Percentiles rank a stretch among this genome's conserved stretches.
These are phyloP conservation scores for Aegypius monachus DNA, from an alignment of 2,113 vertebrate genomes.

Conservation along the genomic window DNA sequence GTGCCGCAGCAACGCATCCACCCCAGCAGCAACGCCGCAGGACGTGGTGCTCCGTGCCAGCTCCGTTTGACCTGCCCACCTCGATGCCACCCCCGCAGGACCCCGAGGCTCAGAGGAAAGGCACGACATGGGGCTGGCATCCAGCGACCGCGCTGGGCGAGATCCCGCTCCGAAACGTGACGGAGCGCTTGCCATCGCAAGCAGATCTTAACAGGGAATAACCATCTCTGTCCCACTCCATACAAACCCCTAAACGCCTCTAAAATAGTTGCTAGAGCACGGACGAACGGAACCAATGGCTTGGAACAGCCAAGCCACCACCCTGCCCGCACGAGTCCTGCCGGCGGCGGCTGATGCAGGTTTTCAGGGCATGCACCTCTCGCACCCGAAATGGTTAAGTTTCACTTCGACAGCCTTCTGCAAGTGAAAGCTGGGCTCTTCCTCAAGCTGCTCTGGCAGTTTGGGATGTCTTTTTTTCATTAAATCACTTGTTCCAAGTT, in stretches of 20 bases:
- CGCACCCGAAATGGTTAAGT: not conserved
- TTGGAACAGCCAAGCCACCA: not conserved
- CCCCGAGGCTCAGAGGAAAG: not conserved
- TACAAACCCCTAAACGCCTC: not conserved
- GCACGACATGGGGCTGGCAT: not conserved
- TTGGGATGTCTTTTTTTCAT: slow-evolving; percentile 9
- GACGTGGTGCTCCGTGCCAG: not conserved
- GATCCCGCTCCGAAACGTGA: not conserved
- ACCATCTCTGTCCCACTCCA: not conserved
- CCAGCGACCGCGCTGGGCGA: not conserved
- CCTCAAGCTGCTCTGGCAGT: not conserved
- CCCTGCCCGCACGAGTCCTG: rapidly evolving
- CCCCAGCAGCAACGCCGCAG: not conserved
- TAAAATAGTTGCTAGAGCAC: not conserved
- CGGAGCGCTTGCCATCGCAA: rapidly evolving
- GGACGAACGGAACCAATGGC: rapidly evolving
- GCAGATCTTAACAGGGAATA: not conserved
- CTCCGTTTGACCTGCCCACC: not conserved
- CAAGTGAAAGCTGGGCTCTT: not conserved
- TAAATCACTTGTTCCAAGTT: not conserved
- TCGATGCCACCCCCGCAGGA: not conserved
- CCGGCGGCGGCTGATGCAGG: rapidly evolving
- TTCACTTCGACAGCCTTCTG: not conserved
- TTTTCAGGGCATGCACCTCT: not conserved
- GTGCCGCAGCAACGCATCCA: rapidly evolving